phyloP scores from a whole-genome alignment of 2,797 vertebrate genomes.

The Clarias pachynema region DNA sequence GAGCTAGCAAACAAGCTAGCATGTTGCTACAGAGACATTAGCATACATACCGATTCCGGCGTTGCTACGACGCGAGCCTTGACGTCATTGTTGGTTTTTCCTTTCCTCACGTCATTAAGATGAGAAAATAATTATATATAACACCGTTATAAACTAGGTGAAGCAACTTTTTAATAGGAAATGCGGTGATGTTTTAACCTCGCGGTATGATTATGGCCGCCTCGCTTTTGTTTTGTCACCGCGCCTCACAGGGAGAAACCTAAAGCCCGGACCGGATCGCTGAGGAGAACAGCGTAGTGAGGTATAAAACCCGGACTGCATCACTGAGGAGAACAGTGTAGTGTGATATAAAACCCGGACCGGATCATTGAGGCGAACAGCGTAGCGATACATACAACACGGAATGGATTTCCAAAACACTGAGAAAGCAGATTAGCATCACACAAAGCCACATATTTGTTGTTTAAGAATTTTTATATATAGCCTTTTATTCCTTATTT shows the following conservation, averaged over 20 bases:
- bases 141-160: neutral
- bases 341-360: conserved; percentile 25
- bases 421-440: neutral
- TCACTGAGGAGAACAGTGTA: neutral
- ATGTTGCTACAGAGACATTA: neutral
- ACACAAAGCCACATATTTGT: conserved; percentile 5
- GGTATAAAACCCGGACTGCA: neutral
- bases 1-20: neutral
- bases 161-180: neutral
- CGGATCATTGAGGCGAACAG: neutral
- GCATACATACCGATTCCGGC: conserved; percentile 16
- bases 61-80: neutral
- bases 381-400: neutral
- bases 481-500: neutral
- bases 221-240: conserved; percentile 57
- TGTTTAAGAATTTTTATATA: neutral
- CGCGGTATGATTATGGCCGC: conserved; percentile 13
- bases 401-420: neutral
- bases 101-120: neutral
- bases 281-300: neutral
- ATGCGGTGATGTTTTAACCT: neutral
- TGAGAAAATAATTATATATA: neutral
- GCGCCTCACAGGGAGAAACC: conserved; percentile 44
- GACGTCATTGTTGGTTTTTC: neutral
- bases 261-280: conserved; percentile 30